Evolutionary conservation across 2,113 vertebrate genomes (phyloP).

Genomic region (Lontra canadensis): DNA sequence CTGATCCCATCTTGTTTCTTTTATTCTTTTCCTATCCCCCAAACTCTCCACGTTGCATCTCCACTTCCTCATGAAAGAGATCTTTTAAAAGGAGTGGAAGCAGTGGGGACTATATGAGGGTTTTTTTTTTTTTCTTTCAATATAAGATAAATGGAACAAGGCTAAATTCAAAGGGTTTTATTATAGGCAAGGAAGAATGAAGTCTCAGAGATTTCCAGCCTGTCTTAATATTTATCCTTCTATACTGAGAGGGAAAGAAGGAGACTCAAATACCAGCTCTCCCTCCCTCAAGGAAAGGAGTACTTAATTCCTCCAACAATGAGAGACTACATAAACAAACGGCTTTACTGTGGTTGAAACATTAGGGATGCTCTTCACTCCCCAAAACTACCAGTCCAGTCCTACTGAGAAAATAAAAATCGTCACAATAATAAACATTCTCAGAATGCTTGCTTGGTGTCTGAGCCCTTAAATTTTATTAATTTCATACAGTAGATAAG

Average conservation of each 20-base stretch:
- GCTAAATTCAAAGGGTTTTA: background rate
- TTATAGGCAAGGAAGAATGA: background rate
- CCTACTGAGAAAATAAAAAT: background rate
- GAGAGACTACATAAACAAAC: background rate
- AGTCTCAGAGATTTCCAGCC: background rate
- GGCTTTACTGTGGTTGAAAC: background rate
- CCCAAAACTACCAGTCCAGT: no score
- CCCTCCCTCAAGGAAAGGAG: background rate
- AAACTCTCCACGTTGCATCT: no score
- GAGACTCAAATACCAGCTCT: background rate
- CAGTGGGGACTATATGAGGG: background rate
- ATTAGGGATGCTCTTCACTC: background rate
- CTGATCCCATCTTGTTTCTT: no score
- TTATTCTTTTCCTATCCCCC: no score
- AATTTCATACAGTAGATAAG: background rate
- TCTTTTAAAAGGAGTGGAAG: background rate
- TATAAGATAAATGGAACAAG: background rate
- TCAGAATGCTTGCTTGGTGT: background rate
- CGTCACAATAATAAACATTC: background rate
- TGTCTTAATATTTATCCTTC: background rate
- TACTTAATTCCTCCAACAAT: background rate
- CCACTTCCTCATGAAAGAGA: no score
- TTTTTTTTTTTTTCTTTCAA: background rate
- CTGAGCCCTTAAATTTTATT: background rate
- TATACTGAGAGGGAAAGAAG: background rate